These are phyloP conservation scores for Mionectes macconnelli DNA, from an alignment of 2,113 vertebrate genomes.

Conservation along the genomic window DNA sequence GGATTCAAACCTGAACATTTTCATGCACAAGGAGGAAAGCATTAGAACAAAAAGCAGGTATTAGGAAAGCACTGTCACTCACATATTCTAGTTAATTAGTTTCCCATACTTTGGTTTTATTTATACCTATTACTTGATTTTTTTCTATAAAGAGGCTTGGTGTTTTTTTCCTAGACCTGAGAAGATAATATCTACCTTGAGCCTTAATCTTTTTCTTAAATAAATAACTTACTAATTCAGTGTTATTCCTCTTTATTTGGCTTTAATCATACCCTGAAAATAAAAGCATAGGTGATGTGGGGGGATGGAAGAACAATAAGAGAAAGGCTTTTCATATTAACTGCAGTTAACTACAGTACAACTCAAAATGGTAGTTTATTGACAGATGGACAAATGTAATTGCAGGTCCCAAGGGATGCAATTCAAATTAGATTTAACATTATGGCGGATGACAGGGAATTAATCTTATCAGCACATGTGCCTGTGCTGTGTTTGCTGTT, in stretches of 20 bases:
- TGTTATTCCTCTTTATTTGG: not conserved
- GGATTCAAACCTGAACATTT: not conserved
- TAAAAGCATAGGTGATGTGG: not conserved
- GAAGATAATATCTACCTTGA: not conserved
- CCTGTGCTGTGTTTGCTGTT: not conserved
- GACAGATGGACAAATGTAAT: conserved; percentile 46
- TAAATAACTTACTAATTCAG: not conserved
- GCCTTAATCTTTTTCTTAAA: not conserved
- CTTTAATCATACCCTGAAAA: not conserved
- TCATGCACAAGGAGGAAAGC: not conserved
- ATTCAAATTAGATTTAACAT: conserved; percentile 33
- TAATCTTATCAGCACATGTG: not conserved
- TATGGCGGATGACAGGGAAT: conserved; percentile 35
- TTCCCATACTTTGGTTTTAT: not conserved
- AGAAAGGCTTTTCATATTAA: not conserved
- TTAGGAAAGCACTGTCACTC: not conserved
- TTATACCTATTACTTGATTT: not conserved
- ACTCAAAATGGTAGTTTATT: not conserved
- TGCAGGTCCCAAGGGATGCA: conserved; percentile 16
- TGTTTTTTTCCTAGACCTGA: not conserved
- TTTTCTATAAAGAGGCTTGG: not conserved
- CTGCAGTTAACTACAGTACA: not conserved
- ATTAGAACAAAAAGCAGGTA: not conserved
- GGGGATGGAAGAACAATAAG: not conserved
- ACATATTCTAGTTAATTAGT: not conserved